These are phyloP conservation scores for Pandion haliaetus DNA, from an alignment of 2,113 vertebrate genomes.

Conservation along the genomic window DNA sequence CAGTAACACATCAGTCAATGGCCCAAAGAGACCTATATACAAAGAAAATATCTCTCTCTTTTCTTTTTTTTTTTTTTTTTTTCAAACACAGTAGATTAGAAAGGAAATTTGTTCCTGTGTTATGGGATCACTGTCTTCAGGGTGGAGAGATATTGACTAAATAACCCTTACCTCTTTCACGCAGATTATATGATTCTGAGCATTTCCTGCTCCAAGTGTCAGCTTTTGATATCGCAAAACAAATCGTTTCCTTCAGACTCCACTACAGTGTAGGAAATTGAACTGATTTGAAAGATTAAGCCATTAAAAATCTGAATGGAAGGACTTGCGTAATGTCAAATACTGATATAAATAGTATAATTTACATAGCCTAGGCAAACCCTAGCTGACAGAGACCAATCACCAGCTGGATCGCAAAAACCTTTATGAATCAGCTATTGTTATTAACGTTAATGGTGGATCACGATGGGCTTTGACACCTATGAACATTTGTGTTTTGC, in stretches of 20 bases:
- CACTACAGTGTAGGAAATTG: not conserved
- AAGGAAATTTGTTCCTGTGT: not conserved
- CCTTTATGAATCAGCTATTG: not conserved
- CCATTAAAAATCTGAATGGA: not conserved
- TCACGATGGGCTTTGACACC: not conserved
- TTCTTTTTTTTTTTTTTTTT: not conserved
- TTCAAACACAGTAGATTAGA: not conserved
- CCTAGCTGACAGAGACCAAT: not conserved
- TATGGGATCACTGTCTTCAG: not conserved
- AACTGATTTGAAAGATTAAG: not conserved
- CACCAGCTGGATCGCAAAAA: not conserved
- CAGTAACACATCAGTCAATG: not conserved
- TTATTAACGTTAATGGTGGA: not conserved
- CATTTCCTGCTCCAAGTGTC: not conserved
- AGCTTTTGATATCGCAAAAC: not conserved
- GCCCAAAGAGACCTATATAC: not conserved
- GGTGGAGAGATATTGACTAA: not conserved
- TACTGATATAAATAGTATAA: not conserved
- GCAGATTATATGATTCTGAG: not conserved
- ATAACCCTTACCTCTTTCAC: not conserved
- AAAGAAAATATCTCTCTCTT: not conserved
- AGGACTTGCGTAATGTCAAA: not conserved
- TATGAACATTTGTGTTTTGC: accelerated
- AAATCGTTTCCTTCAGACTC: not conserved
- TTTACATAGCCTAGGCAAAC: not conserved